A percentile compares a stretch with the other conserved stretches of the same genome.
Evolutionary conservation across 1,140 invertebrate species (phyloP).

Genomic region (Littorina saxatilis): DNA sequence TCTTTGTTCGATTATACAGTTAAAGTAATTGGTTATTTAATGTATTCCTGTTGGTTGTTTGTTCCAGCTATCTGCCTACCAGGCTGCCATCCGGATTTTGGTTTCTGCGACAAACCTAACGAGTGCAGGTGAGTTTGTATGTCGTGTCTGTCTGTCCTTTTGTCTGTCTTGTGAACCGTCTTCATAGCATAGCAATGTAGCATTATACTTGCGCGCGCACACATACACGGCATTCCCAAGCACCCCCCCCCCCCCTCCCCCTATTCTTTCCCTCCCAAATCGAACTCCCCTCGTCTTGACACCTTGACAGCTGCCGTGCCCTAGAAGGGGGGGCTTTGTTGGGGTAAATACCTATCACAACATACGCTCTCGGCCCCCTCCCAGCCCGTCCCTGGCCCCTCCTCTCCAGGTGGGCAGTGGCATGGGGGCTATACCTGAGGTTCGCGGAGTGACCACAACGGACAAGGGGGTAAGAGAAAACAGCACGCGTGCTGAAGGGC

Average conservation of each 20-base stretch:
- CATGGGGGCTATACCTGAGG: too few relatives aligned
- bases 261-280: background rate
- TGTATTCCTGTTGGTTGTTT: conserved; percentile 33
- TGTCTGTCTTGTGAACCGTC: too few relatives aligned
- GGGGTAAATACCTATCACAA: conserved; percentile 10
- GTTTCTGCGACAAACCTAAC: conserved; percentile 92
- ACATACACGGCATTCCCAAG: background rate
- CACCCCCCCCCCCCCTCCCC: background rate
- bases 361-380: background rate
- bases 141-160: background rate
- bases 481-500: too few relatives aligned
- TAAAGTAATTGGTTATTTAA: background rate
- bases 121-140: conserved; percentile 92
- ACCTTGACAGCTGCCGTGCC: background rate
- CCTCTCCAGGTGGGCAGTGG: too few relatives aligned
- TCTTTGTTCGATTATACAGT: too few relatives aligned
- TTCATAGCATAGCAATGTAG: too few relatives aligned
- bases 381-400: too few relatives aligned
- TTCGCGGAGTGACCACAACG: too few relatives aligned
- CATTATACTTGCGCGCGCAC: background rate
- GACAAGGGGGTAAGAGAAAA: too few relatives aligned
- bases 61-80: conserved; percentile 88
- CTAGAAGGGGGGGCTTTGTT: background rate
- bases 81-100: conserved; percentile 92
- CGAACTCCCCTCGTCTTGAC: background rate